Base-by-base conservation (phyloP, 2,113 vertebrate genomes). In the Hyperoodon ampullatus region DNA sequence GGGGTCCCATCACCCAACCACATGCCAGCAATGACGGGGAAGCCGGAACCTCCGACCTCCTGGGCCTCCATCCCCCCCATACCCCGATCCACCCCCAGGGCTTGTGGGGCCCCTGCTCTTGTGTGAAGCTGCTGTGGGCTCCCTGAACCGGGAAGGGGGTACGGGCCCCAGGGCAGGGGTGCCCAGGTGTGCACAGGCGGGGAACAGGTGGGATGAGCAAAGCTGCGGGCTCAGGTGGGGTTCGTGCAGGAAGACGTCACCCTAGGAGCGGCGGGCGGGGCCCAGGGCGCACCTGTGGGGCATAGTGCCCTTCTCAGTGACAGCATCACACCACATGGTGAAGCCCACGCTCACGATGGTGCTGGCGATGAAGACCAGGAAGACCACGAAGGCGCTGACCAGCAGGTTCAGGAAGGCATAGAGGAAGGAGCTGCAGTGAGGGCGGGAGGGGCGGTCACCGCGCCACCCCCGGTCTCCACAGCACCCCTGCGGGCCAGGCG, bases 291-390 rank as follows among this genome's bases (percentile, higher is more conserved):
- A 99, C 99, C 99, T 99, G 98, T 98, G 99, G 39, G 99, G 98
- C 98, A 99, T 97, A 18, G 97, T 98, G 96, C 99, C 99, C 80
- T 99, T 99, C 96, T 99, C 99, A 0, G 99, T 99, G 98, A 99
- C 95, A 92, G 99, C 98, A 19, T 99, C 99, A 33, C 99, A 99
- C 99, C 99, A 99, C 99, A 99, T 98, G 98, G 99, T 99, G 98
- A 99, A 99, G 90, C 99, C 99, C 98, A 99, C 99, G 6, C 99
- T 99, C 98, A 99, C 98, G 5, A 99, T 99, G 95, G 99, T 99
- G 98, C 99, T 99, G 96, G 99, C 99, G 82, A 99, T 99, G 98
- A 99, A 99, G 96, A 99, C 99, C 95, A 99, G 99, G 98, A 99
- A 99, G 95, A 99, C 99, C 98, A 99, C 98, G 86, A 99, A 98